Evolutionary conservation across 1,140 invertebrate species (phyloP).

Genomic region (Leucophenga varia): DNA sequence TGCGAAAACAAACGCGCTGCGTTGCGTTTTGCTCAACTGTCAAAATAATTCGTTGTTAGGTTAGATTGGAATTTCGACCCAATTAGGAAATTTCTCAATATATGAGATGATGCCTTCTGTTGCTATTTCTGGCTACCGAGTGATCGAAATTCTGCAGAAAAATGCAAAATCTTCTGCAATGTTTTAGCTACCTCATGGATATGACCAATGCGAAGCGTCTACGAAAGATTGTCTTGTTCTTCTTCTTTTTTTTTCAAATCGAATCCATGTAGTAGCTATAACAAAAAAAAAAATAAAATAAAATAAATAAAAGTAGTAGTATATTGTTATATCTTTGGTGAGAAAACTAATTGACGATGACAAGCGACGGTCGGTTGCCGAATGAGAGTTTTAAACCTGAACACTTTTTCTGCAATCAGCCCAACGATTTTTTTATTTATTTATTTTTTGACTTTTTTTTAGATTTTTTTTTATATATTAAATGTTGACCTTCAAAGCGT

Average conservation of each 20-base stretch:
- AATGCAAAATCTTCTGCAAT: slow-evolving; percentile 35
- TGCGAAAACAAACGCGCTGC: too few relatives aligned
- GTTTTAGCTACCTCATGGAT: slow-evolving; percentile 26
- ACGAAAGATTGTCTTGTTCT: slow-evolving; percentile 5
- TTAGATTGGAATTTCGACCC: slow-evolving; percentile 50
- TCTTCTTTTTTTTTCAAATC: too few relatives aligned
- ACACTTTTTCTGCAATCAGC: too few relatives aligned
- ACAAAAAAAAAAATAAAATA: too few relatives aligned
- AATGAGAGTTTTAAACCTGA: too few relatives aligned
- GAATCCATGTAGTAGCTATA: too few relatives aligned
- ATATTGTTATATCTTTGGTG: slow-evolving; percentile 44
- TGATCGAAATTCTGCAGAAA: slow-evolving; percentile 29
- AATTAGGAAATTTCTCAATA: slow-evolving; percentile 47
- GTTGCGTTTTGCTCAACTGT: too few relatives aligned
- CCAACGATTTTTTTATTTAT: too few relatives aligned
- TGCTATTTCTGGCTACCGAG: not conserved
- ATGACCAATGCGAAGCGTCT: slow-evolving; percentile 9
- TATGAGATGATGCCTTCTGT: too few relatives aligned
- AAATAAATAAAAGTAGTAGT: slow-evolving; percentile 47
- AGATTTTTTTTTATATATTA: too few relatives aligned
- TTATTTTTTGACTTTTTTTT: too few relatives aligned
- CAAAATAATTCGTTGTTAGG: slow-evolving; percentile 46
- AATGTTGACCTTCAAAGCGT: too few relatives aligned
- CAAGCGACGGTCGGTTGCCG: slow-evolving; percentile 11
- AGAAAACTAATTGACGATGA: slow-evolving; percentile 48